These are phyloP conservation scores for Cochlearius cochlearius DNA, from an alignment of 2,113 vertebrate genomes.

Conservation along the genomic window DNA sequence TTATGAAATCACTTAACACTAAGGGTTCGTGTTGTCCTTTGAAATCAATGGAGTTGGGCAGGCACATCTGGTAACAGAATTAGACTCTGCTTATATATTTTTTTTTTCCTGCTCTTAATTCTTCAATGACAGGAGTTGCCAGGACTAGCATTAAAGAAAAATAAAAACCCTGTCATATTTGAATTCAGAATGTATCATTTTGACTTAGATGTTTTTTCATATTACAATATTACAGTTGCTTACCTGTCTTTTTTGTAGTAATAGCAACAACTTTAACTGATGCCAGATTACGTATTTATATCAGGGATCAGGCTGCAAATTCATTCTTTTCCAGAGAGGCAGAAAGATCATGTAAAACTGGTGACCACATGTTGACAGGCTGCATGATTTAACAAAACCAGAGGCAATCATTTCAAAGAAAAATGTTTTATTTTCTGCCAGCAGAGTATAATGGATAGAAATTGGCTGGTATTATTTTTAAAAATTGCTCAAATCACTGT, in stretches of 20 bases:
- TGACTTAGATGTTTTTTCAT: background rate
- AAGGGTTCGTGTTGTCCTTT: background rate
- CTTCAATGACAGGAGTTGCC: background rate
- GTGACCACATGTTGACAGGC: conserved; percentile 84
- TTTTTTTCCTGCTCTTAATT: background rate
- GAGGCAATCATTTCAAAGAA: conserved; percentile 85
- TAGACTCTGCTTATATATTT: background rate
- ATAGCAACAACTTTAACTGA: conserved; percentile 64
- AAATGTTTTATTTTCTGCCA: conserved; percentile 87
- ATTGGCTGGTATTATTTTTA: conserved; percentile 88
- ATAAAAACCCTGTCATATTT: background rate
- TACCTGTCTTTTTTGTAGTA: conserved; percentile 53
- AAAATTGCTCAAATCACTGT: conserved; percentile 89
- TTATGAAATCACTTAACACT: conserved; percentile 46
- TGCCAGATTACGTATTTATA: conserved; percentile 76
- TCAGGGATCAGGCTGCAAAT: conserved; percentile 73
- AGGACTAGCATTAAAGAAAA: background rate
- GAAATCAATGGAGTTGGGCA: background rate
- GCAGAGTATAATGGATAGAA: conserved; percentile 85
- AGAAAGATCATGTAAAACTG: conserved; percentile 79
- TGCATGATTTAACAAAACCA: conserved; percentile 83
- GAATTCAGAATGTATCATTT: conserved; percentile 35
- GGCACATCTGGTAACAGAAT: conserved; percentile 1
- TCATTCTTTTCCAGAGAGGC: conserved; percentile 74
- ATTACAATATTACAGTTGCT: conserved; percentile 42